Evolutionary conservation across 2,888 invertebrate species (phyloP), one percentile per base, ranked within the genome.

Genomic region (Drosophila formosana): DNA sequence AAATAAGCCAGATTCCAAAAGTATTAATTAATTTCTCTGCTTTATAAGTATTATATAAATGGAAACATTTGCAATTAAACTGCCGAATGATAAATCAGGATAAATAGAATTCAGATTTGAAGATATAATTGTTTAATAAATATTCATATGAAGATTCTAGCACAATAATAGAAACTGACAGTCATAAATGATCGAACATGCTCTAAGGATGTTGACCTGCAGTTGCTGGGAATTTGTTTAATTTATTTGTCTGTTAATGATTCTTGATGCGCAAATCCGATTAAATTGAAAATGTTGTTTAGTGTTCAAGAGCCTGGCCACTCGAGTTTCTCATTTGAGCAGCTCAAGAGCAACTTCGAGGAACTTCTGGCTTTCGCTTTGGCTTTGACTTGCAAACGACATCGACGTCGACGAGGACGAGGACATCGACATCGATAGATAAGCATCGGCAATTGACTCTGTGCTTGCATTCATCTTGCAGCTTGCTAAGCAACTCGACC

Each of bases 371-470:
- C 25, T 28, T 28, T n/a, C n/a, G 43, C 41, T 34, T 28, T n/a
- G 23, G 43, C 41, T 34, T 30, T 11, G n/a, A 25, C 23, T 26
- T 2, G n/a, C 39, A 18, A 49, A 32, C 39, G 55, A 41, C 47
- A 50, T 18, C 18, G 18, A 18, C 18, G 18, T 18, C 18, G 18
- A 18, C 18, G 18, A 18, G 18, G 18, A 18, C 18, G 1, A 1
- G 1, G 18, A 18, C 18, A 18, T 18, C 18, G 18, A 50, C 43
- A 46, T 45, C 11, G 55, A 41, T 45, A 49, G 28, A 62, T 62
- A 66, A 52, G 25, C 56, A 56, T 45, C 65, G 45, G 28, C 65
- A 61, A 53, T 49, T 43, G 66, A 62, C 50, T 55, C 28, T 46
- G 23, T 47, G 37, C 37, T 41, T 18, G 53, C 30, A 43, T 43